phyloP scores from a whole-genome alignment of 2,888 invertebrate genomes.

The Ectobius pallidus region DNA sequence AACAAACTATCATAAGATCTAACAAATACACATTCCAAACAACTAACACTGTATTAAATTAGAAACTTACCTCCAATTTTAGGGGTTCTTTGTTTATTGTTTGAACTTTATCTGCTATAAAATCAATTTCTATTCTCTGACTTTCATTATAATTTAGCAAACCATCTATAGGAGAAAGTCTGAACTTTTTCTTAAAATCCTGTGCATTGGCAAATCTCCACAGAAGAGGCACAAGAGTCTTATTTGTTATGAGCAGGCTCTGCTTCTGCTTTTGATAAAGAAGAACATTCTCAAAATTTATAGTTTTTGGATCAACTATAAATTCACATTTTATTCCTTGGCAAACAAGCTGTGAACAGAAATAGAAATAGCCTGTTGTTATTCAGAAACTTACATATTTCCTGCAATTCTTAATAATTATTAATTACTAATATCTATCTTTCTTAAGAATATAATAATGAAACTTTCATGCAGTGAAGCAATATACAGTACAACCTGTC shows the following conservation, averaged over 20 bases:
- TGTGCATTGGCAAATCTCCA: not conserved
- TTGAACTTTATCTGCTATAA: not conserved
- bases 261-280: not conserved
- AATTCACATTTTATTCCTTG: not conserved
- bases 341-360: not conserved
- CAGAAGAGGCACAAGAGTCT: not conserved
- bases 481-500: too few relatives aligned
- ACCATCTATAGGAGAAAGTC: not conserved
- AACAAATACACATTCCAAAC: too few relatives aligned
- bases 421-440: too few relatives aligned
- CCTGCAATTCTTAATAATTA: too few relatives aligned
- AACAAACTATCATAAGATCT: too few relatives aligned
- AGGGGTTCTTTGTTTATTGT: conserved; percentile 4
- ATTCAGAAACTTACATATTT: too few relatives aligned
- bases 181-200: not conserved
- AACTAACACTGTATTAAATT: too few relatives aligned
- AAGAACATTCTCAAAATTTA: not conserved
- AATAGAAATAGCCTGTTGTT: too few relatives aligned
- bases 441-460: too few relatives aligned
- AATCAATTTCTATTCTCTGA: not conserved
- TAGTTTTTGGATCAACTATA: not conserved
- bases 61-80: not conserved
- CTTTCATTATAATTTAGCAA: not conserved
- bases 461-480: too few relatives aligned
- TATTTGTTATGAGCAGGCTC: not conserved